Percentiles rank a stretch among this genome's conserved stretches.
Conservation (phyloP, 2,888 invertebrate genomes). For the Urechis unicinctus region DNA sequence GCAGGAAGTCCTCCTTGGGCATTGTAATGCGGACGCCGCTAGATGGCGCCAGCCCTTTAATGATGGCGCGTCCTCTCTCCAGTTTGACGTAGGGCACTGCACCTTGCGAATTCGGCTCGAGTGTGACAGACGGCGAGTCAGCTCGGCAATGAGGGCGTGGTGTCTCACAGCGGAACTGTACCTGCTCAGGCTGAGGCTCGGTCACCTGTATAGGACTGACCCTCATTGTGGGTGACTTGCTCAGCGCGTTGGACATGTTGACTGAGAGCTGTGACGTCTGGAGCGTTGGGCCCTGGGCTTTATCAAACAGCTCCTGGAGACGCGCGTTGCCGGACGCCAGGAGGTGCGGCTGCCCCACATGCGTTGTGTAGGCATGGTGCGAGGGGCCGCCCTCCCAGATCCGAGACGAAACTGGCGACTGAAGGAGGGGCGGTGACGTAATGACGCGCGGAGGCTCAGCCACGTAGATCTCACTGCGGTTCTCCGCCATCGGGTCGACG, state of each 20-base stretch:
- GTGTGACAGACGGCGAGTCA: no score
- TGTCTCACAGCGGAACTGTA: no score
- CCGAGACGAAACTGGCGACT: neutral
- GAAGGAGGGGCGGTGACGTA: neutral
- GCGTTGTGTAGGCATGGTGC: neutral
- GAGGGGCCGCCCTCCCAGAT: no score
- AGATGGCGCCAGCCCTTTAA: neutral
- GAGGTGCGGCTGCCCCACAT: neutral
- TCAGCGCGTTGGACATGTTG: neutral
- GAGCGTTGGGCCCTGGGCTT: neutral
- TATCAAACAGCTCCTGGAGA: neutral
- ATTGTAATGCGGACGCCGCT: neutral
- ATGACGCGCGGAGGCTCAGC: neutral
- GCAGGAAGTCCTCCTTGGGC: neutral
- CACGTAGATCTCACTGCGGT: neutral
- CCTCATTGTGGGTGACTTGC: neutral
- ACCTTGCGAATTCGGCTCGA: no score
- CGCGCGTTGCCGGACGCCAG: neutral
- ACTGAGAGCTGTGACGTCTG: neutral
- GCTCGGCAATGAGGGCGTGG: no score
- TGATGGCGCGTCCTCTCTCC: neutral
- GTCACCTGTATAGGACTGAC: neutral
- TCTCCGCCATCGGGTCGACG: neutral
- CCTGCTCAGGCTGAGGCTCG: neutral
- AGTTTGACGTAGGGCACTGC: no score